phyloP scores from a whole-genome alignment of 2,113 vertebrate species.

The Lophochroa leadbeateri region DNA sequence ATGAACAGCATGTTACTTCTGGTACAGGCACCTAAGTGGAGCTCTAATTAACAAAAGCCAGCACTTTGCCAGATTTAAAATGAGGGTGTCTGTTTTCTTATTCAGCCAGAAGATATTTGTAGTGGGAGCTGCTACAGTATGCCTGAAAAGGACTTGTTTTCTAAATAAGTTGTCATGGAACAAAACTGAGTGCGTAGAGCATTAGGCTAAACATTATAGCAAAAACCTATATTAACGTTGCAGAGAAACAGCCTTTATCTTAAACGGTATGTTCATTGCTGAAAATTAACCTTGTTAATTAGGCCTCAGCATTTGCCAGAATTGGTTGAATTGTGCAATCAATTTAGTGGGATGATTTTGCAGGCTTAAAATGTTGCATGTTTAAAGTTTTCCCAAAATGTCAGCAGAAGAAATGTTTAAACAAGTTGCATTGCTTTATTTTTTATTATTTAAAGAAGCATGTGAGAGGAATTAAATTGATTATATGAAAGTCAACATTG shows the following conservation, averaged over 20 bases:
- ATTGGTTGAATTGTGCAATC: neutral
- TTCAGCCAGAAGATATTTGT: neutral
- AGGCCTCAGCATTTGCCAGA: neutral
- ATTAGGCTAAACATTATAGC: neutral
- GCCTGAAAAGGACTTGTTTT: neutral
- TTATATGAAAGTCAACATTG: neutral
- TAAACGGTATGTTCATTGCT: neutral
- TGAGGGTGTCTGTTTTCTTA: fast-evolving
- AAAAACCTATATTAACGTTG: neutral
- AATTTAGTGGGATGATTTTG: neutral
- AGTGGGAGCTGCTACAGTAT: neutral
- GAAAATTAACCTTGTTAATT: neutral
- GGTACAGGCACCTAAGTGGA: neutral
- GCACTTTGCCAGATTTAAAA: neutral
- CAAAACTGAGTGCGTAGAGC: neutral
- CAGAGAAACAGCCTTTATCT: neutral
- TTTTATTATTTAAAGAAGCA: neutral
- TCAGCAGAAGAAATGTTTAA: neutral
- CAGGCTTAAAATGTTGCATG: neutral
- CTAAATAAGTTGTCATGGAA: neutral
- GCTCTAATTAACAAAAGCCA: neutral
- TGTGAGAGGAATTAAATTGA: neutral
- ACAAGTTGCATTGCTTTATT: neutral
- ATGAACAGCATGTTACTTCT: fast-evolving
- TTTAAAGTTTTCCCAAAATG: neutral